Base-by-base conservation (phyloP, 1,140 invertebrate species). In the Oreohelix idahoensis region DNA sequence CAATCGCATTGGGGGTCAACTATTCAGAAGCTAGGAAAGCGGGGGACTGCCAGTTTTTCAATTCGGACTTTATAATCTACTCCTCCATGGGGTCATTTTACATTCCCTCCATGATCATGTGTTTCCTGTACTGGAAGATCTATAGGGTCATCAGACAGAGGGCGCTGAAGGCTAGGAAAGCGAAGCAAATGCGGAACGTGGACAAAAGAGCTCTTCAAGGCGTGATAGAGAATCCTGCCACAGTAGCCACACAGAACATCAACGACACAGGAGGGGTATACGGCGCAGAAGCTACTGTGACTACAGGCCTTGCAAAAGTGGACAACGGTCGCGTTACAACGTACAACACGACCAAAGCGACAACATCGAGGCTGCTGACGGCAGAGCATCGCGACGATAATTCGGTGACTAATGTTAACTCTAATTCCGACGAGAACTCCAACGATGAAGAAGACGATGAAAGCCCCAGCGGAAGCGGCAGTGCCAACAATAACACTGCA, bases 31-130 rank as follows among this genome's bases (percentile, higher is more conserved):
- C 86, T 38, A 83, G 92, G n/a, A 74, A 75, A 20, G 83, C 84
- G 17, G 87, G 90, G n/a, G 88, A 89, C 38, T 99, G 98, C 93
- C 94, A 97, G 80, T 99, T 99, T 94, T 98, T 99, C 94, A 99
- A 99, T 94, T 96, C 96, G 73, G 96, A 99, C 93, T 99, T 99
- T 92, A 97, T 99, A 89, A 96, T 99, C 86, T 98, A 98, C 93
- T 99, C 98, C 20, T 99, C 98, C 69, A 94, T 99, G 88, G 97
- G 96, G 79, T 99, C 98, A 86, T 99, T 99, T 95, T 99, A 99
- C 93, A 99, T 99, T 90, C 98, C 98, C 10, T 99, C 98, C 93
- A 95, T 99, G 89, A 97, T 99, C 89, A 99, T 99, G 98, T 96
- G 99, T 90, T 97, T 98, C 93, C 95, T 99, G 42, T 99, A 99